Evolutionary conservation across 2,113 vertebrate genomes (phyloP), one percentile per base, ranked within the genome.

Genomic region (Hyla sarda): DNA sequence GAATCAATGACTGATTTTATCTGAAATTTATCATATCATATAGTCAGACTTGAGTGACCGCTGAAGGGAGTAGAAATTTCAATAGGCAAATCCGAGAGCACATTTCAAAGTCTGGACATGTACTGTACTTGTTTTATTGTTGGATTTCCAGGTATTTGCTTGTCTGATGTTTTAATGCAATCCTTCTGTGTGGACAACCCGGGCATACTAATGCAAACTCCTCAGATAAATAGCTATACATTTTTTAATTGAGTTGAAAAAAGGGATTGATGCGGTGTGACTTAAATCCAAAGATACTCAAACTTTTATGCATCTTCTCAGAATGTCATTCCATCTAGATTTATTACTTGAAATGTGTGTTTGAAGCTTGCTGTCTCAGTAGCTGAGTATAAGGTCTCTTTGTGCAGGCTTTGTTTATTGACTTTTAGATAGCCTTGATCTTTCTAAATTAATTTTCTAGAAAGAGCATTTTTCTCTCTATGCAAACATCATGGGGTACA

Each of bases 141-240:
- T 41, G 48, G 48, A 47, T 74, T 74, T 74, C 11, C 45, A 76
- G 47, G 45, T 76, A 50, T 76, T 80, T 45, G 34, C 34, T 60
- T 62, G 19, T 80, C 32, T 62, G 34, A 80, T 80, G 45, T 80
- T 80, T 60, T 54, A 62, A 60, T 80, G 77, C 23, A 79, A 79
- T 79, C 76, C 32, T 30, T 17, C 8, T 34, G 52, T 79, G 76
- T 25, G 54, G 76, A 79, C 54, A 32, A 17, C 77, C 23, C 21
- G 60, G 32, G 77, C 54, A 80, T 80, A 80, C 34, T 41, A 60
- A 80, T 80, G 21, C 37, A 25, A 45, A 41, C 10, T 21, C 54
- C 37, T 14, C 21, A 80, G 54, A 80, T 60, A 32, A 80, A 80
- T 60, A 80, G 56, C 54, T 62, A 62, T 60, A 41, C 56, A 41